Evolutionary conservation across 2,113 vertebrate genomes (phyloP), one percentile per base, ranked within the genome.

Genomic region (Butorides virescens): DNA sequence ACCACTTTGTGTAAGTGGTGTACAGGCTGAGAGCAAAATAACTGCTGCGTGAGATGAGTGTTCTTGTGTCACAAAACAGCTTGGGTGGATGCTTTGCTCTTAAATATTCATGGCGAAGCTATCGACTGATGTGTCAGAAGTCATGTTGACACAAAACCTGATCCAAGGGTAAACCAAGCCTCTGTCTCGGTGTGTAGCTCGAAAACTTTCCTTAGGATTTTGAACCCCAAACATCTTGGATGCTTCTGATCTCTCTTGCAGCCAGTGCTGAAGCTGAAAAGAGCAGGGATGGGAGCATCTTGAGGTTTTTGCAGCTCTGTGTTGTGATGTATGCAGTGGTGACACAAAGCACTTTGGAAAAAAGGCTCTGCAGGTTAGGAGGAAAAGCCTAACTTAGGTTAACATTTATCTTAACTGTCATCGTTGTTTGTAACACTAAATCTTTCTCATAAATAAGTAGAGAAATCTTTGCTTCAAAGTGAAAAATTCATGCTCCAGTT

Each of bases 391-490:
- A 29, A 42, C 75, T 66, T 42, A 5, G 88, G 95, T 93, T 94
- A 95, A 92, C 90, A 70, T 97, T 96, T 95, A 95, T 97, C 92
- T 96, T n/a, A 34, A 1, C 95, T 96, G 96, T 92, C 93, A 90
- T 95, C 59, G 4, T 61, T 78, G 92, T 93, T 96, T 91, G 88
- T 84, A 92, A 80, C 94, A 66, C 94, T 92, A 90, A 95, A 93
- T 96, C 87, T 95, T 88, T 32, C 95, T 85, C 96, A 94, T 94
- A 96, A 96, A 95, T 91, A 92, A 95, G 84, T 39, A 73, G 92
- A 75, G 76, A 89, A 97, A 96, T 92, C 95, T 94, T 58, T 37
- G 84, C 92, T 85, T 82, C 92, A 55, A 81, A 95, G 86, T 92
- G 87, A 91, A 80, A 91, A 90, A 90, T 70, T 91, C 66, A 70